Evolutionary conservation across 2,113 vertebrate species (phyloP).

Genomic region (Macrotis lagotis): DNA sequence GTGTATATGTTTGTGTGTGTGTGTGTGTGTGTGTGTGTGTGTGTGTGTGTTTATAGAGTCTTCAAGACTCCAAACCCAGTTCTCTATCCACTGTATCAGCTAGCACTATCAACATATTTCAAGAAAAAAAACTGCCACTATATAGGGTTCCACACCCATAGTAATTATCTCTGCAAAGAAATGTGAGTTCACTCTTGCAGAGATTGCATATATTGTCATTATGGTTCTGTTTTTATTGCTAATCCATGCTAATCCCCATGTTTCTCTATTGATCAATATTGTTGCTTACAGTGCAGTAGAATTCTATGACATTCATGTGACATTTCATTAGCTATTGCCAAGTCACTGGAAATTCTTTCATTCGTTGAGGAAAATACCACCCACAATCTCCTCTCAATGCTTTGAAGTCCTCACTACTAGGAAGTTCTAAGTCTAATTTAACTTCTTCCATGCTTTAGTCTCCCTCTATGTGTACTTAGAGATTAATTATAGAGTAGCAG

Average conservation of each 20-base stretch:
- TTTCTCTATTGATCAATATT: background rate
- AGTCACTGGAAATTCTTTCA: background rate
- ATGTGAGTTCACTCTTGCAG: background rate
- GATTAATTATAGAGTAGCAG: background rate
- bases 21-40: slow-evolving; percentile 14
- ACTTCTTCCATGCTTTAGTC: background rate
- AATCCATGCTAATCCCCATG: background rate
- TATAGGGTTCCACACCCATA: background rate
- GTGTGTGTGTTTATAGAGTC: slow-evolving; percentile 13
- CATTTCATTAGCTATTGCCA: background rate
- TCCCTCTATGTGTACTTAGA: background rate
- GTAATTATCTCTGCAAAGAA: background rate
- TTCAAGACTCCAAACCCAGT: background rate
- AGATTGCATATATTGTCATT: background rate
- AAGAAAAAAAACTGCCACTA: background rate
- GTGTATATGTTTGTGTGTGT: no score
- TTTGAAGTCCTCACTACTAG: background rate
- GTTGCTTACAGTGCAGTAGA: background rate
- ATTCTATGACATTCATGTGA: background rate
- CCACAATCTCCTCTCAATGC: background rate
- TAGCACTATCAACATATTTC: background rate
- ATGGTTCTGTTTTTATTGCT: background rate
- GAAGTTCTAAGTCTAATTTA: background rate
- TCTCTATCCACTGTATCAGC: background rate
- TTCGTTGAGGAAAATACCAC: background rate